Conservation (phyloP, 2,888 invertebrate species). For the Odontocolon sp. region DNA sequence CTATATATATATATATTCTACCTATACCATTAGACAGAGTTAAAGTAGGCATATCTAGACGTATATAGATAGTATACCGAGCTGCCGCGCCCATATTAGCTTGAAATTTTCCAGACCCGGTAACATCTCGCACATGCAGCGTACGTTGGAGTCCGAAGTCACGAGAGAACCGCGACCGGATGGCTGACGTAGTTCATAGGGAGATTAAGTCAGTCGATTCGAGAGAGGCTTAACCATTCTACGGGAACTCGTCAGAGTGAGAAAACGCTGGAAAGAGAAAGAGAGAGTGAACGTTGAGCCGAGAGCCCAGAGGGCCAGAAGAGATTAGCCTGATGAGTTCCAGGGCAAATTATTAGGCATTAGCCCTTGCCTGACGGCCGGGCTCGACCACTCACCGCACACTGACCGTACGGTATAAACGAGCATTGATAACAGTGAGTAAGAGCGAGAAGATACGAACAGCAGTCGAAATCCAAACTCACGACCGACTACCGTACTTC, state of each 20-base stretch:
- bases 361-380: constrained; percentile 48
- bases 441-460: not conserved
- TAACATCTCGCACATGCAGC: not conserved
- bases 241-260: not conserved
- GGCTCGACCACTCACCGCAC: constrained; percentile 42
- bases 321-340: constrained; percentile 62
- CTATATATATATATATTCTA: too few species aligned
- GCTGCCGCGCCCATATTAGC: not conserved
- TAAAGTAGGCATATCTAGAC: too few species aligned
- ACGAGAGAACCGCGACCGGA: constrained; percentile 25
- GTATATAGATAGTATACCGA: too few species aligned
- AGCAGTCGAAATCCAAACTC: not conserved
- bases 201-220: constrained; percentile 46
- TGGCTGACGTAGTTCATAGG: constrained; percentile 41
- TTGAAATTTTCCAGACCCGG: constrained; percentile 8
- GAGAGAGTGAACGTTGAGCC: constrained; percentile 11
- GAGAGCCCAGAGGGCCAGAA: constrained; percentile 52
- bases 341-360: constrained; percentile 62
- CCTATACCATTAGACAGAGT: too few species aligned
- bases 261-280: constrained; percentile 4
- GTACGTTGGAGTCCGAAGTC: not conserved
- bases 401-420: constrained; percentile 18
- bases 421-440: constrained; percentile 21
- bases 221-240: constrained; percentile 17
- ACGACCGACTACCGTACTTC: too few species aligned